Evolutionary conservation across 2,888 invertebrate species (phyloP).

Genomic region (Amblyjoppa fuscipennis): DNA sequence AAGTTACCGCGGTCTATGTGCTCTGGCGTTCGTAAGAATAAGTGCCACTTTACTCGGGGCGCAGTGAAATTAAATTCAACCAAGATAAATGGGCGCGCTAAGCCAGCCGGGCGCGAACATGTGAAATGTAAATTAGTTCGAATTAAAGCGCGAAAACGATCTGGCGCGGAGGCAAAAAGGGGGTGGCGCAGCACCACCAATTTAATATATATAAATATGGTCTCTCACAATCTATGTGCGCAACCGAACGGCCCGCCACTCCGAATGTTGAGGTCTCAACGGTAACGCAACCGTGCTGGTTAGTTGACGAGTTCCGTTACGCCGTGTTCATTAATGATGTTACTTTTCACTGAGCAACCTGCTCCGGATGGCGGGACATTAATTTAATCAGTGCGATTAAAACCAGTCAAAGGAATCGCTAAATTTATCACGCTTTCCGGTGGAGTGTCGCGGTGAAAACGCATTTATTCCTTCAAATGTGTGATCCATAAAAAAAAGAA

Average conservation of each 20-base stretch:
- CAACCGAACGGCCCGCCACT: slow-evolving; percentile 19
- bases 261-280: slow-evolving; percentile 3
- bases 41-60: slow-evolving; percentile 76
- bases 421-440: too few species aligned
- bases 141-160: slow-evolving; percentile 76
- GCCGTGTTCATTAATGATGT: not conserved
- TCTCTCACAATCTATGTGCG: not conserved
- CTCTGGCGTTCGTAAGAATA: slow-evolving; percentile 77
- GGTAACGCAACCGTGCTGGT: not conserved
- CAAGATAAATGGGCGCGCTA: slow-evolving; percentile 77
- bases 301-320: not conserved
- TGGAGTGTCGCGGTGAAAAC: too few species aligned
- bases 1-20: slow-evolving; percentile 63
- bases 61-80: slow-evolving; percentile 81
- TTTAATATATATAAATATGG: slow-evolving; percentile 59
- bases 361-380: too few species aligned
- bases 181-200: slow-evolving; percentile 51
- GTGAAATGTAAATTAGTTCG: slow-evolving; percentile 81
- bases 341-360: not conserved
- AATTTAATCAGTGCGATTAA: too few species aligned
- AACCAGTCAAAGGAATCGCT: too few species aligned
- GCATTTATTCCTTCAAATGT: not conserved
- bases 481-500: not conserved
- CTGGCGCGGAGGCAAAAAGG: slow-evolving; percentile 33
- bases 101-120: slow-evolving; percentile 74